phyloP scores from a whole-genome alignment of 2,888 invertebrate genomes.

The Drepanosiphum platanoidis region DNA sequence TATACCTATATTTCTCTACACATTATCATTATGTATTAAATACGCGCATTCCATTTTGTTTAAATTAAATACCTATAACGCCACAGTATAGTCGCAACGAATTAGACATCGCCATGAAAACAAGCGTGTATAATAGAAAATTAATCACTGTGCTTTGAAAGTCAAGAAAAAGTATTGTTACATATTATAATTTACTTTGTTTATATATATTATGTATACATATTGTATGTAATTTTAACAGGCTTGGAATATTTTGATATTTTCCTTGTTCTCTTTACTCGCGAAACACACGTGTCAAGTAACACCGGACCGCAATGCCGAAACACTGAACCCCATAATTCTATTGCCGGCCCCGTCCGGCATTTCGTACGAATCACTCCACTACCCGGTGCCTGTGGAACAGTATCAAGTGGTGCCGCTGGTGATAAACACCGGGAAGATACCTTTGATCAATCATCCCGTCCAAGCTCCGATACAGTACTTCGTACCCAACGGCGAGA shows the following conservation, averaged over 20 bases:
- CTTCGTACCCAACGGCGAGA: not conserved
- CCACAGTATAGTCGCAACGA: too few relatives aligned
- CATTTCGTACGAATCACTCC: slow-evolving; percentile 49
- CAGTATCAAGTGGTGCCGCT: slow-evolving; percentile 34
- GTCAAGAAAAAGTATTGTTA: not conserved
- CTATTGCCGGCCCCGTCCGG: not conserved
- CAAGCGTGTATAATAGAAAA: not conserved
- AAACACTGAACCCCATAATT: not conserved
- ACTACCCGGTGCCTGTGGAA: slow-evolving; percentile 31
- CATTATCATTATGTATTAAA: not conserved
- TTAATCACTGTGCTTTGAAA: not conserved
- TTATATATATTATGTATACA: too few relatives aligned
- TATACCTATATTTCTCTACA: not conserved
- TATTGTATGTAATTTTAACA: not conserved
- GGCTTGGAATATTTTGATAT: slow-evolving; percentile 5
- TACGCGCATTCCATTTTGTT: not conserved
- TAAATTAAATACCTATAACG: not conserved
- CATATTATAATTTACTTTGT: too few relatives aligned
- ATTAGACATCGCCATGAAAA: not conserved
- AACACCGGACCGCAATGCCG: not conserved
- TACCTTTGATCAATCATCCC: slow-evolving; percentile 27
- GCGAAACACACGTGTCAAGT: not conserved
- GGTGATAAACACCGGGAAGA: slow-evolving; percentile 27
- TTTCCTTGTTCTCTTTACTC: not conserved
- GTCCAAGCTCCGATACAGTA: slow-evolving; percentile 45